Evolutionary conservation across 2,113 vertebrate species (phyloP).

Genomic region (Callospermophilus lateralis): DNA sequence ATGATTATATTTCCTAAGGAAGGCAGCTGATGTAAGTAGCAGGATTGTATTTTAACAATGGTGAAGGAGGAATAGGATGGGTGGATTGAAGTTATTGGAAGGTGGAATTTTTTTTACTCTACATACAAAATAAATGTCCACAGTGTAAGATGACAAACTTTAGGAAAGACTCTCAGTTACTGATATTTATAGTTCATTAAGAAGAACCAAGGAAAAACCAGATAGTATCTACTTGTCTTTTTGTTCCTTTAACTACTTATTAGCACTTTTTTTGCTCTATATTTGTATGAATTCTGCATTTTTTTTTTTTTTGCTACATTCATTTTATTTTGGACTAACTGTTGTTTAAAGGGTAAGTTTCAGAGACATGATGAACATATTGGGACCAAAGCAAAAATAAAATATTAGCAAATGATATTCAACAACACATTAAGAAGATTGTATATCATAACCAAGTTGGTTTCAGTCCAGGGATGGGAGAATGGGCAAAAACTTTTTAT

Average conservation of each 20-base stretch:
- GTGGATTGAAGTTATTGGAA: not conserved
- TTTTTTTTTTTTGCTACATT: not conserved
- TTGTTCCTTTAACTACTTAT: not conserved
- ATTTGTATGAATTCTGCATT: not conserved
- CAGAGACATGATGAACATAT: conserved; percentile 53
- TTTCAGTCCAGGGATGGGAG: too few species aligned
- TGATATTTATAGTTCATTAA: not conserved
- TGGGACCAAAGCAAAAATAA: conserved; percentile 70
- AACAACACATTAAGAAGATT: too few species aligned
- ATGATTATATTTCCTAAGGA: not conserved
- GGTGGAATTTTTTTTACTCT: not conserved
- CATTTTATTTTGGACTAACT: not conserved
- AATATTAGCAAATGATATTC: too few species aligned
- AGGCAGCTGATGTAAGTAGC: not conserved
- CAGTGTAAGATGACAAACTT: not conserved
- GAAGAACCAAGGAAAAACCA: not conserved
- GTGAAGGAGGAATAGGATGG: accelerated
- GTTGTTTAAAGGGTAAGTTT: not conserved
- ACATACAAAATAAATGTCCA: not conserved
- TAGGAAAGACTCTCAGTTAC: not conserved
- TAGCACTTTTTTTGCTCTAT: not conserved
- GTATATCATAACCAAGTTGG: too few species aligned
- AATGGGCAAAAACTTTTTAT: conserved; percentile 67
- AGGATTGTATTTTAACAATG: not conserved
- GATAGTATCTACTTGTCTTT: not conserved